A percentile compares a stretch with the other conserved stretches of the same genome.
These are phyloP conservation scores for Chaunax sp. DNA, from an alignment of 2,797 vertebrate genomes.

Conservation along the genomic window DNA sequence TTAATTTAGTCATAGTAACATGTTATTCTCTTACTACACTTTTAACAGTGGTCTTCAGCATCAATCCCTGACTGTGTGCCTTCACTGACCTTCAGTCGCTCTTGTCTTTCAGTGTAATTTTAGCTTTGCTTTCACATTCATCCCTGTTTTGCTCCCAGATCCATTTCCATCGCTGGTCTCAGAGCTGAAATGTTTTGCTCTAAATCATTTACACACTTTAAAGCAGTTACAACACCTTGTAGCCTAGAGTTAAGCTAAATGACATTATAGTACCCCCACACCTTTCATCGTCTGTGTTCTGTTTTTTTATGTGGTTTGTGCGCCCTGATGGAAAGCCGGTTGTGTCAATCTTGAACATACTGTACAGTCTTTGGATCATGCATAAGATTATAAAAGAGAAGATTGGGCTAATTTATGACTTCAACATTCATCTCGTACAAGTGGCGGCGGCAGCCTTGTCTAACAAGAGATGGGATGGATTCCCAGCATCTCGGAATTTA, in stretches of 20 bases:
- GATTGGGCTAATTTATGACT: slow-evolving; percentile 66
- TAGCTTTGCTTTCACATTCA: slow-evolving; percentile 39
- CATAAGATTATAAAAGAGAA: slow-evolving; percentile 44
- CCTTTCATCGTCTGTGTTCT: slow-evolving; percentile 6
- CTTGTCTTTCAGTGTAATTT: slow-evolving; percentile 52
- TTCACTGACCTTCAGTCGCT: slow-evolving; percentile 35
- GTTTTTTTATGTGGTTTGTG: not conserved
- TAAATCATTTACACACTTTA: slow-evolving; percentile 60
- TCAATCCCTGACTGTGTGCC: slow-evolving; percentile 22
- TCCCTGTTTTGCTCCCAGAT: slow-evolving; percentile 28
- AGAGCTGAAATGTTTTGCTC: slow-evolving; percentile 34
- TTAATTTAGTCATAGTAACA: slow-evolving; percentile 11
- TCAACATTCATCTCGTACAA: slow-evolving; percentile 39
- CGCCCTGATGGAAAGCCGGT: slow-evolving; percentile 2
- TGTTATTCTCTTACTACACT: slow-evolving; percentile 7
- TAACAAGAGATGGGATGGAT: slow-evolving; percentile 65
- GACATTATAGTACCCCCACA: not conserved
- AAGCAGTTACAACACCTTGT: slow-evolving; percentile 47
- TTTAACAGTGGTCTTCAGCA: slow-evolving; percentile 5
- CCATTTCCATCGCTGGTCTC: slow-evolving; percentile 24
- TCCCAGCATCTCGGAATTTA: slow-evolving; percentile 58
- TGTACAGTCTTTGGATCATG: slow-evolving; percentile 7
- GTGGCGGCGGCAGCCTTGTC: slow-evolving; percentile 55
- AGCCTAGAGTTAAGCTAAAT: slow-evolving; percentile 16
- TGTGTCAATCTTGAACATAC: slow-evolving; percentile 5